These are phyloP conservation scores for Spicauda simplicius DNA, from an alignment of 2,888 invertebrate genomes.

Conservation along the genomic window DNA sequence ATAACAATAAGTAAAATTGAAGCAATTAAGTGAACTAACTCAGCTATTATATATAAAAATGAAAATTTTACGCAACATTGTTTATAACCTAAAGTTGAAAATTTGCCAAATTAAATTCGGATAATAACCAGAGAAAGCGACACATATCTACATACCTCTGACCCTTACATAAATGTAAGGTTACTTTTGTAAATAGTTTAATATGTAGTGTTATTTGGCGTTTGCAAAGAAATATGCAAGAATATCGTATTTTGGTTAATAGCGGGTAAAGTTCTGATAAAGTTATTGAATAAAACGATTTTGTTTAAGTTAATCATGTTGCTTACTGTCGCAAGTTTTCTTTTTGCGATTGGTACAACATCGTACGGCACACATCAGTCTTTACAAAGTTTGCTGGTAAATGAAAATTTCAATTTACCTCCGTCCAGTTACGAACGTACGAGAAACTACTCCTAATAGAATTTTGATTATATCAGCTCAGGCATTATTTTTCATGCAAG, in stretches of 20 bases:
- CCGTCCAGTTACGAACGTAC: conserved; percentile 37
- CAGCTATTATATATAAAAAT: too few relatives aligned
- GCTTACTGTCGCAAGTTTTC: conserved; percentile 29
- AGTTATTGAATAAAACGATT: conserved; percentile 23
- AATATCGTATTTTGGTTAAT: background rate
- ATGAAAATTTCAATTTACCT: conserved; percentile 46
- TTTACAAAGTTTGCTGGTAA: conserved; percentile 43
- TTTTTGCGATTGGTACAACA: conserved; percentile 43
- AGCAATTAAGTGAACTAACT: too few relatives aligned
- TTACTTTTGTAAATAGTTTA: too few relatives aligned
- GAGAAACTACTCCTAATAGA: background rate
- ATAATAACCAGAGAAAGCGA: too few relatives aligned
- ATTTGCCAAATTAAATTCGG: too few relatives aligned
- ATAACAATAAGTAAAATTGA: too few relatives aligned
- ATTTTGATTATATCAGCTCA: background rate
- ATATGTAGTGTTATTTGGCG: background rate
- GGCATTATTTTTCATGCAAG: background rate
- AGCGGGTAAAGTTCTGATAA: conserved; percentile 12
- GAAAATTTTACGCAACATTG: too few relatives aligned
- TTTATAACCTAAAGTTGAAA: too few relatives aligned
- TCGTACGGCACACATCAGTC: conserved; percentile 45
- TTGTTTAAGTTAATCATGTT: conserved; percentile 25
- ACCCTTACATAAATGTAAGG: too few relatives aligned
- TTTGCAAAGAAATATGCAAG: background rate
- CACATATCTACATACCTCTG: too few relatives aligned